Evolutionary conservation across 2,888 invertebrate species (phyloP).

Genomic region (Globia sparganii): DNA sequence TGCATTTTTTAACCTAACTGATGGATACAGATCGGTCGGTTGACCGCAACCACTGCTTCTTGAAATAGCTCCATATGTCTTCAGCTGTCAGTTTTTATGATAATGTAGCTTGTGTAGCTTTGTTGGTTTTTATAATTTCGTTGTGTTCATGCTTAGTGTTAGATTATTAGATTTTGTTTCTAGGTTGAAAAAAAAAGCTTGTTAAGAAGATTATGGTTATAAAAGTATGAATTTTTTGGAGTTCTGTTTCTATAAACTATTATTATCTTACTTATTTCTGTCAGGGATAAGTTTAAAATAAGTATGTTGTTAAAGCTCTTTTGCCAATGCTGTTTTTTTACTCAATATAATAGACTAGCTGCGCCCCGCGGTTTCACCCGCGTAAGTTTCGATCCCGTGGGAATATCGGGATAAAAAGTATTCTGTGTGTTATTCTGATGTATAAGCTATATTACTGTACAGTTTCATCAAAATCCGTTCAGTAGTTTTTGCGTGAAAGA

Average conservation of each 20-base stretch:
- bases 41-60: conserved; percentile 67
- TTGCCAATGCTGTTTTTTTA: neutral
- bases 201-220: neutral
- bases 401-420: too few relatives aligned
- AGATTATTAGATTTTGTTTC: neutral
- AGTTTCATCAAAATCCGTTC: too few relatives aligned
- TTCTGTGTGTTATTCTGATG: too few relatives aligned
- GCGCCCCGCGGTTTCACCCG: too few relatives aligned
- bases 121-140: conserved; percentile 26
- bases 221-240: neutral
- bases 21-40: conserved; percentile 63
- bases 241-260: neutral
- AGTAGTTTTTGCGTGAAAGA: too few relatives aligned
- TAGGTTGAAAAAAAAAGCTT: neutral
- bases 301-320: neutral
- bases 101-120: conserved; percentile 38
- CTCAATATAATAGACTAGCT: too few relatives aligned
- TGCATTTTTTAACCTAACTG: conserved; percentile 70
- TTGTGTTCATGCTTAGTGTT: conserved; percentile 18
- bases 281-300: neutral
- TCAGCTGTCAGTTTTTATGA: conserved; percentile 58
- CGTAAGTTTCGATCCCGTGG: too few relatives aligned
- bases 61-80: conserved; percentile 66
- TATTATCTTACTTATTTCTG: neutral
- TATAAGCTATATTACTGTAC: too few relatives aligned